A percentile compares a stretch with the other conserved stretches of the same genome.
Conservation (phyloP, 2,797 vertebrate species). For the Cyprinodon diabolis region DNA sequence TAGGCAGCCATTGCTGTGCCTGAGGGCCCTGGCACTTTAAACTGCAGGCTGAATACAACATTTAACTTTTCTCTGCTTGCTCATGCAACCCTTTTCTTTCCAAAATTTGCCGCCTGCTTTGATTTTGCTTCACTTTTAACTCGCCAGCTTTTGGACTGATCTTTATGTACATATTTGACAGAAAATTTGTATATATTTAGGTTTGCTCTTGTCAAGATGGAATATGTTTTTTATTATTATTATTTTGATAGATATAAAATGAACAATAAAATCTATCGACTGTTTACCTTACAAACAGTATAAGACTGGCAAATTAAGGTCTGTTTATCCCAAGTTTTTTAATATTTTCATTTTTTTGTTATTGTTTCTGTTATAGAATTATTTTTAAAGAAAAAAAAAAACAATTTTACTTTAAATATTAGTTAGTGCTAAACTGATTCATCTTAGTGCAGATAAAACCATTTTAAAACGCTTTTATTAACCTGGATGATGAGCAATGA, state of each 20-base stretch:
- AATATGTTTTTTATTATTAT: neutral
- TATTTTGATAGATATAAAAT: neutral
- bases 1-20: slow-evolving; percentile 92
- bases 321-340: neutral
- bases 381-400: neutral
- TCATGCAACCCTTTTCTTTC: slow-evolving; percentile 76
- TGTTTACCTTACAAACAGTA: neutral
- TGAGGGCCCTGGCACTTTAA: slow-evolving; percentile 95
- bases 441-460: neutral
- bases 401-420: neutral
- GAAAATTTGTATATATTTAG: neutral
- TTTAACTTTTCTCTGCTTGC: slow-evolving; percentile 90
- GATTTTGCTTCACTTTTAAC: slow-evolving; percentile 34
- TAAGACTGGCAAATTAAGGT: too few relatives aligned
- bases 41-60: slow-evolving; percentile 99
- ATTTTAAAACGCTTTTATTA: neutral
- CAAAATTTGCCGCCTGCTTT: slow-evolving; percentile 38
- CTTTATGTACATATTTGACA: slow-evolving; percentile 12
- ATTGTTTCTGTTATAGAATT: neutral
- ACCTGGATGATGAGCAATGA: neutral
- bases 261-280: neutral
- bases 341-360: neutral
- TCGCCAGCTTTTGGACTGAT: slow-evolving; percentile 11
- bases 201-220: neutral
- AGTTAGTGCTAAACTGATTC: neutral